Percentiles rank a stretch among this genome's conserved stretches.
Evolutionary conservation across 2,113 vertebrate genomes (phyloP).

Genomic region (Melanerpes aurifrons): DNA sequence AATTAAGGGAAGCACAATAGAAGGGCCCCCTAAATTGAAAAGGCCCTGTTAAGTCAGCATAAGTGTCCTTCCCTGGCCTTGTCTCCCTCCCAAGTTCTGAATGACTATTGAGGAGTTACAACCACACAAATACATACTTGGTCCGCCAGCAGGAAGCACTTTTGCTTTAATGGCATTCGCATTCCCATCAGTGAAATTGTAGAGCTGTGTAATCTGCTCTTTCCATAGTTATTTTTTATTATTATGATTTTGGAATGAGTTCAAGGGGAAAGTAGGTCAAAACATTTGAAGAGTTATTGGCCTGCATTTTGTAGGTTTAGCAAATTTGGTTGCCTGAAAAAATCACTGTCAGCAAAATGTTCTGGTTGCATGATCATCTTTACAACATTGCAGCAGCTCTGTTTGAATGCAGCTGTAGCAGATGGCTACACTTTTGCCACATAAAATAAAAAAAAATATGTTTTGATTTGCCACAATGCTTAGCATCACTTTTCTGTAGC

Average conservation of each 20-base stretch:
- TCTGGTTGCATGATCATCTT: conserved; percentile 17
- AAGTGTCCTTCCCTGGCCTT: conserved; percentile 55
- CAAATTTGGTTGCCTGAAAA: conserved; percentile 62
- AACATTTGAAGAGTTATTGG: conserved; percentile 54
- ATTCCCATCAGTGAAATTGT: conserved; percentile 63
- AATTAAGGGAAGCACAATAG: background rate
- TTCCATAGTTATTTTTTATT: conserved; percentile 67
- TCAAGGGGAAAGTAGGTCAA: conserved; percentile 72
- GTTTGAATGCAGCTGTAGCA: background rate
- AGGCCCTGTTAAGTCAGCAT: background rate
- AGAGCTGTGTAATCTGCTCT: conserved; percentile 66
- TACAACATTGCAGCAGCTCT: background rate
- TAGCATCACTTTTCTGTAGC: background rate
- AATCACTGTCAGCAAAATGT: conserved; percentile 54
- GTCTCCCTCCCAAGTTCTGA: conserved; percentile 61
- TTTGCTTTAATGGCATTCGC: conserved; percentile 65
- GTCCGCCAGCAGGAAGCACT: conserved; percentile 69
- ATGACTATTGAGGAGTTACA: conserved; percentile 55
- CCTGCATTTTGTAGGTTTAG: conserved; percentile 55
- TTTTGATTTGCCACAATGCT: background rate
- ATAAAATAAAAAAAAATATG: background rate
- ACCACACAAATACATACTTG: conserved; percentile 66
- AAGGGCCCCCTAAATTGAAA: background rate
- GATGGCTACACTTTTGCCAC: background rate
- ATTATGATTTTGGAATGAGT: conserved; percentile 55